Evolutionary conservation across 2,888 invertebrate genomes (phyloP).

Genomic region (Drosophila sordidapex): DNA sequence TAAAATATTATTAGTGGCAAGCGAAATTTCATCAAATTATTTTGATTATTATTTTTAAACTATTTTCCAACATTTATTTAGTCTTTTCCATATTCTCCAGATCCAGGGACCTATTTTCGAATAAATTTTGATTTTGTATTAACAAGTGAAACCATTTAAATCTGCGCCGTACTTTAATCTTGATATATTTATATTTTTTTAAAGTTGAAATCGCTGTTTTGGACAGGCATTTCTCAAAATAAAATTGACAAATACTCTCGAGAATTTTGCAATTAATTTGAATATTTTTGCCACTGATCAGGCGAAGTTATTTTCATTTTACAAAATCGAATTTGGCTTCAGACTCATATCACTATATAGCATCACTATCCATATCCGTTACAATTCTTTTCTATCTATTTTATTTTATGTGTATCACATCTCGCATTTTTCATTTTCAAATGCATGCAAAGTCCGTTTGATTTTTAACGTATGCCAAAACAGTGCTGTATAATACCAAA

Average conservation of each 20-base stretch:
- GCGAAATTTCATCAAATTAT: background rate
- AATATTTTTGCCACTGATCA: too few relatives aligned
- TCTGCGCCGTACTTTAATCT: too few relatives aligned
- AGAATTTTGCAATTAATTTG: too few relatives aligned
- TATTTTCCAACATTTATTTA: background rate
- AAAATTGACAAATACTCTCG: too few relatives aligned
- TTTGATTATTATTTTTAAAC: background rate
- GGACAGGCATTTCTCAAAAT: too few relatives aligned
- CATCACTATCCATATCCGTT: background rate
- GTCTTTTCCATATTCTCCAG: fast-evolving
- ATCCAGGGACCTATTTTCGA: fast-evolving
- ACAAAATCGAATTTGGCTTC: too few relatives aligned
- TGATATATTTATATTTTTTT: too few relatives aligned
- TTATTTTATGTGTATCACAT: background rate
- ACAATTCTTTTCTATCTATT: background rate
- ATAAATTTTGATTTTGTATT: fast-evolving
- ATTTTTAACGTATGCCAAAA: background rate
- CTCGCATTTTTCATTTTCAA: too few relatives aligned
- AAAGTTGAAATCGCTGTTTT: too few relatives aligned
- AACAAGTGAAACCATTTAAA: background rate
- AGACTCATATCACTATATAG: too few relatives aligned
- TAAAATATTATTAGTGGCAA: background rate
- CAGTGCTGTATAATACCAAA: constrained; percentile 17
- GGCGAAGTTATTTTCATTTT: too few relatives aligned
- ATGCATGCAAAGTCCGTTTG: background rate